Conservation (phyloP, 2,113 vertebrate species). For the Butorides virescens region DNA sequence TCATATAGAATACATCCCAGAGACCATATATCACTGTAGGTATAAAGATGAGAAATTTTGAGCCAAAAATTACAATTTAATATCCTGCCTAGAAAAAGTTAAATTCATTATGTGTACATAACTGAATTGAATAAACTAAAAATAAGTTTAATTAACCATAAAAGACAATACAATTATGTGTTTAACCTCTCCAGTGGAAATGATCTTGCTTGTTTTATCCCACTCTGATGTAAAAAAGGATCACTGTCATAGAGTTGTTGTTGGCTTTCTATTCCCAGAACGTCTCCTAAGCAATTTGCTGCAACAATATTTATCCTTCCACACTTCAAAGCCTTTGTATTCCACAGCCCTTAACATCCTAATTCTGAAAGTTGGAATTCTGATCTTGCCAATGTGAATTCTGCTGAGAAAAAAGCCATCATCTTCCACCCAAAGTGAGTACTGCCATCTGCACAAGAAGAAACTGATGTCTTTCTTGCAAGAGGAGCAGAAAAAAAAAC, state of each 20-base stretch:
- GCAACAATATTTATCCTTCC: background rate
- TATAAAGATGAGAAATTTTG: background rate
- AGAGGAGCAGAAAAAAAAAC: background rate
- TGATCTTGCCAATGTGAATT: background rate
- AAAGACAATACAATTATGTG: background rate
- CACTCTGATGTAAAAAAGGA: background rate
- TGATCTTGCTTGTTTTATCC: background rate
- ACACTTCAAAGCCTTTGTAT: background rate
- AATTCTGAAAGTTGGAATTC: background rate
- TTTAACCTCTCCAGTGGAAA: background rate
- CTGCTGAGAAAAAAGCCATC: background rate
- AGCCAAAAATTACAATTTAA: background rate
- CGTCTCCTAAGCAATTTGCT: background rate
- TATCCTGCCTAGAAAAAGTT: background rate
- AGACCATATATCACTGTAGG: conserved; percentile 93
- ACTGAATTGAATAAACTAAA: background rate
- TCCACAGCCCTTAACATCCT: background rate
- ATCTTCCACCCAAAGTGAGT: background rate
- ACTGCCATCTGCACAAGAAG: background rate
- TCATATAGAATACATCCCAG: conserved; percentile 94
- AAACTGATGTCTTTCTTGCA: background rate
- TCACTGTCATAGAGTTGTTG: background rate
- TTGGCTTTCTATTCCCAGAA: background rate
- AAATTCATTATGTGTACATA: background rate
- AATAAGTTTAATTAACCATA: background rate